Percentiles rank a stretch among this genome's conserved stretches.
These are phyloP conservation scores for Hylyphantes graminicola DNA, from an alignment of 1,140 invertebrate genomes.

Conservation along the genomic window DNA sequence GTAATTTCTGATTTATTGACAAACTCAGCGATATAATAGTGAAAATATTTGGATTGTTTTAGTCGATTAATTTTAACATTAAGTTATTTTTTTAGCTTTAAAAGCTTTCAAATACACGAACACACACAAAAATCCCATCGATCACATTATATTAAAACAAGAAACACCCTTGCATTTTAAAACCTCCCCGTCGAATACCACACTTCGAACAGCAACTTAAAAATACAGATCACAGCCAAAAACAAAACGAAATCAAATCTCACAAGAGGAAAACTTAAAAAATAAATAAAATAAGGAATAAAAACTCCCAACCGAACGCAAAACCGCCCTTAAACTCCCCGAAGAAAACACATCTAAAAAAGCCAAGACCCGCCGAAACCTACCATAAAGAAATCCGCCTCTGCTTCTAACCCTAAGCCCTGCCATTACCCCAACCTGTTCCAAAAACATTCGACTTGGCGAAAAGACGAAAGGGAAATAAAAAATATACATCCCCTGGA, in stretches of 20 bases:
- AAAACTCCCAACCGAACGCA: conserved; percentile 47
- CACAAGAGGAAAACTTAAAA: conserved; percentile 9
- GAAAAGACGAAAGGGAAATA: conserved; percentile 18
- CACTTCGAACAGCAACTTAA: too few species aligned
- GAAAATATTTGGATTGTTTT: too few species aligned
- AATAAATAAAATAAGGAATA: neutral
- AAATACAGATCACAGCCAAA: too few species aligned
- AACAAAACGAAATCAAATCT: conserved; percentile 33
- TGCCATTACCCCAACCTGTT: conserved; percentile 55
- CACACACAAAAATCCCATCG: too few species aligned
- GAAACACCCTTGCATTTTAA: neutral
- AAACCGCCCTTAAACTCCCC: conserved; percentile 47
- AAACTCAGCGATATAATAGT: too few species aligned
- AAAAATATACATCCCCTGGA: neutral
- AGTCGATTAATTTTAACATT: too few species aligned
- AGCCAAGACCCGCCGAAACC: too few species aligned
- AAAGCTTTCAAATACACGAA: too few species aligned
- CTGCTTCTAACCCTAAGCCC: neutral
- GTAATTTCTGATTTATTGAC: too few species aligned
- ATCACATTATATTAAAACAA: too few species aligned
- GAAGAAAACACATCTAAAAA: too few species aligned
- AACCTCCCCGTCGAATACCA: neutral
- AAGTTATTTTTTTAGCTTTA: too few species aligned
- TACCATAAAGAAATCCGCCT: conserved; percentile 49
- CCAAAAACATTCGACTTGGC: conserved; percentile 42